Evolutionary conservation across 2,113 vertebrate genomes (phyloP).

Genomic region (Amphilophus citrinellus): DNA sequence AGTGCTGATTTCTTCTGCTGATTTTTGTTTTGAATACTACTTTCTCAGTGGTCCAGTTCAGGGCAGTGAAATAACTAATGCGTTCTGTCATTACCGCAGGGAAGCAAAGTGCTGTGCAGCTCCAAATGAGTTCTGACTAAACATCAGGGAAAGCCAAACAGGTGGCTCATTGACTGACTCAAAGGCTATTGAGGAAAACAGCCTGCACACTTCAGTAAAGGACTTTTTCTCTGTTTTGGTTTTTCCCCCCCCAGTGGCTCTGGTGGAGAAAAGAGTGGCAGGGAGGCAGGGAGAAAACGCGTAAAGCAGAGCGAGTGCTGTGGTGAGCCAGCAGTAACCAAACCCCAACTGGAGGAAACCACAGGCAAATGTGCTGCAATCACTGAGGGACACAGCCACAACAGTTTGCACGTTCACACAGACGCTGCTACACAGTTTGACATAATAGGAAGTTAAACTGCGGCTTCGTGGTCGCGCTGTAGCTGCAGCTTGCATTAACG

Average conservation of each 20-base stretch:
- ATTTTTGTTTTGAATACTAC: not conserved
- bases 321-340: slow-evolving; percentile 29
- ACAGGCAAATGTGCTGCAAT: slow-evolving; percentile 58
- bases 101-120: slow-evolving; percentile 1
- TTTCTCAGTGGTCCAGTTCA: not conserved
- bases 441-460: slow-evolving; percentile 23
- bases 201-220: slow-evolving; percentile 14
- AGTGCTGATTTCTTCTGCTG: not conserved
- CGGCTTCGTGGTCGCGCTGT: slow-evolving; percentile 16
- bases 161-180: slow-evolving; percentile 36
- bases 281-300: slow-evolving; percentile 3
- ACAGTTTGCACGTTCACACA: not conserved
- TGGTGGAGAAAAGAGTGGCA: slow-evolving; percentile 5
- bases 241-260: not conserved
- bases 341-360: slow-evolving; percentile 36
- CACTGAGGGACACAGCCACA: slow-evolving; percentile 27
- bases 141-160: slow-evolving; percentile 24
- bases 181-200: slow-evolving; percentile 11
- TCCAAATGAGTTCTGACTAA: slow-evolving; percentile 50
- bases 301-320: slow-evolving; percentile 21
- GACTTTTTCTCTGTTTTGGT: not conserved
- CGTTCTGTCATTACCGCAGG: slow-evolving; percentile 8
- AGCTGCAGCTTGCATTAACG: not conserved
- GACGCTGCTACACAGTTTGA: not conserved
- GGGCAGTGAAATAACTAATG: slow-evolving; percentile 27